Evolutionary conservation across 2,113 vertebrate genomes (phyloP), one percentile per base, ranked within the genome.

Genomic region (Benitochromis conjunctus): DNA sequence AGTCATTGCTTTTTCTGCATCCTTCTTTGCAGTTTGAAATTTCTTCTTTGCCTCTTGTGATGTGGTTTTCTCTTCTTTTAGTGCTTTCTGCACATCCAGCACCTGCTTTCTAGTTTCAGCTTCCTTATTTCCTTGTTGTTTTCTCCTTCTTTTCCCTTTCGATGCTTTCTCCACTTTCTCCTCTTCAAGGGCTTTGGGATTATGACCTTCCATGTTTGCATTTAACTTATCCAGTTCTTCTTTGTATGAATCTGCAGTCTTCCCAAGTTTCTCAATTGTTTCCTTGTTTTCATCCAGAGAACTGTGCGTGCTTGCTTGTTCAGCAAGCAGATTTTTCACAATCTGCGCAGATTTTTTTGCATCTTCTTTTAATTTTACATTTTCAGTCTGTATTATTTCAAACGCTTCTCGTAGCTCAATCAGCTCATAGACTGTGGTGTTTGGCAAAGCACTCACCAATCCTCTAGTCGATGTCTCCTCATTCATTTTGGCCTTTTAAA

Each of bases 31-130:
- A 71, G 38, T 46, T 21, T 46, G 2, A 71, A 10, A 26, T 43
- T 43, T 14, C 0, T 69, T 69, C 0, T 71, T 71, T 71, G 13
- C 38, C 38, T 26, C 41, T 43, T 46, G 21, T 1, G 66, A 26
- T 71, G 41, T 26, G 41, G 8, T 71, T 71, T 46, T 71, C 21
- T 26, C 66, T 16, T 26, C 66, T 46, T 71, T 71, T 46, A 71
- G 21, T 10, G 5, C 66, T 71, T 71, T 71, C 41, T 46, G 41
- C 13, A 71, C 14, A 18, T 4, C 41, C 41, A 71, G 19, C 21
- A 26, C 19, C 8, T 71, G n/a, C 41, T 71, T 71, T 71, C 0
- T 46, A 9, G 26, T 69, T 46, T 21, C 0, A 0, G 3, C 21
- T 71, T 71, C 66, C 66, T 46, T 71, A 46, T 0, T 1, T 46